Evolutionary conservation across 2,888 invertebrate species (phyloP).

Genomic region (Meghimatium bilineatum): DNA sequence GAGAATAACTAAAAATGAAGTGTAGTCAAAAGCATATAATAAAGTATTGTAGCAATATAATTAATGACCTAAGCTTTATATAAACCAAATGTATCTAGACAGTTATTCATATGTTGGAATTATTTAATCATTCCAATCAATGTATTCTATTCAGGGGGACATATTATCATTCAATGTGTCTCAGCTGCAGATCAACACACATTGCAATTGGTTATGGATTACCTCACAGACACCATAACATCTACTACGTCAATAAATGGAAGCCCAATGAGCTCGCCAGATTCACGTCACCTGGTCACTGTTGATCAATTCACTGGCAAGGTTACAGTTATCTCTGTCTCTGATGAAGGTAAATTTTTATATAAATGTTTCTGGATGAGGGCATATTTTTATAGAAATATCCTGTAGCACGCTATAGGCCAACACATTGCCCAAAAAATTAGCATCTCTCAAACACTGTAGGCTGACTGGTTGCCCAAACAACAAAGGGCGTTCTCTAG

Average conservation of each 20-base stretch:
- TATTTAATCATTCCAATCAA: not conserved
- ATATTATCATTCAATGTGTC: slow-evolving; percentile 84
- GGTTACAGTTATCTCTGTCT: slow-evolving; percentile 82
- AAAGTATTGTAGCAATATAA: not conserved
- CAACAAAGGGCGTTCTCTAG: too few species aligned
- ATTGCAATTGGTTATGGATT: slow-evolving; percentile 84
- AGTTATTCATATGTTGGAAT: not conserved
- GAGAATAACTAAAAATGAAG: not conserved
- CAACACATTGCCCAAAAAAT: too few species aligned
- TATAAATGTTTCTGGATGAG: not conserved
- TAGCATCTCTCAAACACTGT: too few species aligned
- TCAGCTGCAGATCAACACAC: slow-evolving; percentile 77
- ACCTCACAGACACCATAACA: slow-evolving; percentile 81
- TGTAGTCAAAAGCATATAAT: not conserved
- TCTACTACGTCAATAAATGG: slow-evolving; percentile 62
- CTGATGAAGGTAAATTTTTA: slow-evolving; percentile 80
- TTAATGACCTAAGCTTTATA: not conserved
- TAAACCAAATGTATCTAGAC: not conserved
- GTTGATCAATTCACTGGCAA: slow-evolving; percentile 81
- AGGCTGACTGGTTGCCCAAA: too few species aligned
- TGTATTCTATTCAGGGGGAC: slow-evolving; percentile 81
- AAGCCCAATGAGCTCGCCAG: slow-evolving; percentile 83
- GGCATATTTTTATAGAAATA: too few species aligned
- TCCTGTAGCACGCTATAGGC: too few species aligned
- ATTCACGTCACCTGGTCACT: slow-evolving; percentile 84